Percentiles rank a stretch among this genome's conserved stretches.
phyloP scores from a whole-genome alignment of 92 coral and sea anemone species.

The Montipora capitata region DNA sequence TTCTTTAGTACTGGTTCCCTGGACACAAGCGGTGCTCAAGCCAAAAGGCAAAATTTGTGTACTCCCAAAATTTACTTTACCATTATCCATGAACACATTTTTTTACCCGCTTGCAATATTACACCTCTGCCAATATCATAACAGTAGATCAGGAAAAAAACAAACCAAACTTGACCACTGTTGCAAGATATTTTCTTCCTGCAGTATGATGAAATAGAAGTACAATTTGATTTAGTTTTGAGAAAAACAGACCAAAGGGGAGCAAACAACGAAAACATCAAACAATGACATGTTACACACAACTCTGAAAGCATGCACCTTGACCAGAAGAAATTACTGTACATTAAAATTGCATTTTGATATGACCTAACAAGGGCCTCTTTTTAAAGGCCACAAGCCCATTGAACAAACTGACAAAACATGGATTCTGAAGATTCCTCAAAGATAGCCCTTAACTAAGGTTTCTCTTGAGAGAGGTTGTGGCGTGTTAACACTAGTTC shows the following conservation, averaged over 20 bases:
- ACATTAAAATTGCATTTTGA: not conserved
- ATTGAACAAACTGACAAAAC: too few species aligned
- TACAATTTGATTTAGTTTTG: constrained; percentile 69
- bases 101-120: not conserved
- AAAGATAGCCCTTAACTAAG: too few species aligned
- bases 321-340: not conserved
- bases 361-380: too few species aligned
- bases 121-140: not conserved
- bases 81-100: not conserved
- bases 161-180: constrained; percentile 96
- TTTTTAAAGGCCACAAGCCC: too few species aligned
- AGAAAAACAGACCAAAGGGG: constrained; percentile 11
- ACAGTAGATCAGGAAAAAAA: constrained; percentile 63
- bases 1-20: not conserved
- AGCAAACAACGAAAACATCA: not conserved
- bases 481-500: too few species aligned
- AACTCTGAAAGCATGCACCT: not conserved
- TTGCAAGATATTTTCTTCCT: constrained; percentile 62
- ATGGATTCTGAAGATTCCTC: too few species aligned
- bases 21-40: not conserved
- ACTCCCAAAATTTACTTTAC: constrained; percentile 8
- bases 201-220: constrained; percentile 82
- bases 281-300: not conserved
- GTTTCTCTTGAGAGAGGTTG: too few species aligned
- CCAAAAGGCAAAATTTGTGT: constrained; percentile 1